These are phyloP conservation scores for Helicoverpa zea DNA, from an alignment of 1,140 invertebrate genomes.

Conservation along the genomic window DNA sequence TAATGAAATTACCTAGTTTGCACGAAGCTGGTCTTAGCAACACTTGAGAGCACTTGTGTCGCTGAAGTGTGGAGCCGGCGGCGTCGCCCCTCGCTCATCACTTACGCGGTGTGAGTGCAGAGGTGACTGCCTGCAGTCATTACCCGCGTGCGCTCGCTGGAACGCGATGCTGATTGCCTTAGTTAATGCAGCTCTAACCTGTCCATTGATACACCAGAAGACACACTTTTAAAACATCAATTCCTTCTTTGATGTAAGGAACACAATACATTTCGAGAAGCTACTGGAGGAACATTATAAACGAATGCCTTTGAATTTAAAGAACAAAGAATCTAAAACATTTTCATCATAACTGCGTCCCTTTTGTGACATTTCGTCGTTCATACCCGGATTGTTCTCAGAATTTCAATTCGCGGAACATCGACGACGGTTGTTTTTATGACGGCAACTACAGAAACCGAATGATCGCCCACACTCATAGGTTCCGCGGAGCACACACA, in stretches of 20 bases:
- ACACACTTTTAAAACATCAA: too few relatives aligned
- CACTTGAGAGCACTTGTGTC: neutral
- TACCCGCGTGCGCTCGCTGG: neutral
- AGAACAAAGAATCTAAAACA: conserved; percentile 11
- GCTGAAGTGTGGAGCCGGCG: neutral
- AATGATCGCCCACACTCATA: conserved; percentile 30
- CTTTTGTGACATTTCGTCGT: conserved; percentile 26
- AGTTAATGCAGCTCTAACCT: neutral
- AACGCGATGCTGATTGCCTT: neutral
- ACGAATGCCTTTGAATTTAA: conserved; percentile 7
- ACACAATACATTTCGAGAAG: neutral
- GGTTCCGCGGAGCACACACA: conserved; percentile 20
- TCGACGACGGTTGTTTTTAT: conserved; percentile 36
- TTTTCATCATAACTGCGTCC: conserved; percentile 14
- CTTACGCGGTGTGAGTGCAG: neutral
- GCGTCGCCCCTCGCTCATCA: neutral
- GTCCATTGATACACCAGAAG: too few relatives aligned
- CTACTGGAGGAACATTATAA: neutral
- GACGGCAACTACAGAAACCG: conserved; percentile 39
- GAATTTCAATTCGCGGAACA: conserved; percentile 38
- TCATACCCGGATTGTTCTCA: conserved; percentile 24
- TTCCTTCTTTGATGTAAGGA: neutral
- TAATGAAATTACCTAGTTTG: neutral
- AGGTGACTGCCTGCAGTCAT: neutral
- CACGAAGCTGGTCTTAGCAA: neutral